Base-by-base conservation (phyloP, 92 coral and sea anemone species). In the Heliopora coerulea region DNA sequence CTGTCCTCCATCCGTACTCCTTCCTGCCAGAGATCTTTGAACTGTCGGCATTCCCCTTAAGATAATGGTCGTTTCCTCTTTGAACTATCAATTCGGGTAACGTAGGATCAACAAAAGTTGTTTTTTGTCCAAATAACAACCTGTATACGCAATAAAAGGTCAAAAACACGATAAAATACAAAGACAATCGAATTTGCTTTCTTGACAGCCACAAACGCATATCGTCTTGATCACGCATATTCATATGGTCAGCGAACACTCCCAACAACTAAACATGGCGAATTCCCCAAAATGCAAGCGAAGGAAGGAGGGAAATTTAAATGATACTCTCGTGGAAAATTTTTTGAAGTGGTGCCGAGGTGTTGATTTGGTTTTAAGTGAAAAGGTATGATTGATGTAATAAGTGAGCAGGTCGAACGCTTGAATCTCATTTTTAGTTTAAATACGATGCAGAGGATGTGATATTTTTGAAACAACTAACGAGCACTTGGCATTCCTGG, bases 281-380 rank as follows among this genome's bases (percentile, higher is more conserved):
- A 50, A 50, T 31, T 54, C 62, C 31, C 77, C 77, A 7, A 17
- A 54, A 33, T 28, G 21, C 40, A 70, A 70, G 31, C 77, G 77
- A 50, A 52, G 63, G 35, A 57, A 49, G 32, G 32, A 70, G 27
- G 39, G 32, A 24, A 31, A n/a, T 32, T 26, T 49, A 20, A 32
- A 26, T 1, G 27, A 35, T 23, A 9, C 18, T 31, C 57, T 21
- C 10, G 68, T 86, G 59, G 46, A 46, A 0, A 74, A 58, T 35
- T 89, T 89, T 57, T 54, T 89, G 24, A 26, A 67, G 7, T 89
- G 96, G 96, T 86, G 96, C 64, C 59, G 61, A 40, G 74, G 64
- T 11, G 85, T 83, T 69, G 82, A 77, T 37, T 74, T 89, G 23
- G 54, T 35, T 40, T 81, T 86, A 49, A 89, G 74, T 63, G 20